A percentile compares a stretch with the other conserved stretches of the same genome.
Conservation (phyloP, 2,113 vertebrate genomes). For the Cranoglanis bouderius region DNA sequence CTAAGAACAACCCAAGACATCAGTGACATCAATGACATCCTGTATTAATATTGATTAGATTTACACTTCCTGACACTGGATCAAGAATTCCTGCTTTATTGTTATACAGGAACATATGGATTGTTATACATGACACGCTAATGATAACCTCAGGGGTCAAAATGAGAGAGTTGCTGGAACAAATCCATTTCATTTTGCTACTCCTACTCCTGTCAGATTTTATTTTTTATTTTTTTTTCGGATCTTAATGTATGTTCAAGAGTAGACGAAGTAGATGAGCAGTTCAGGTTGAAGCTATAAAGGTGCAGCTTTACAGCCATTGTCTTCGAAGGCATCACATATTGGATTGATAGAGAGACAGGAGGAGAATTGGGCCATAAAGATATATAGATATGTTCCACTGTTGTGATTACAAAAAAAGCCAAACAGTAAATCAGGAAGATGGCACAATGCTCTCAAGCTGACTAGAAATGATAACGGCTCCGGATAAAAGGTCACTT, state of each 20-base stretch:
- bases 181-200: not conserved
- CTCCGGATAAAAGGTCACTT: slow-evolving; percentile 54
- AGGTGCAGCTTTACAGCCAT: slow-evolving; percentile 28
- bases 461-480: slow-evolving; percentile 12
- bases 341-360: slow-evolving; percentile 42
- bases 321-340: not conserved
- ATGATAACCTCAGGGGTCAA: not conserved
- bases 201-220: no score
- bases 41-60: not conserved
- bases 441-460: not conserved
- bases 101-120: not conserved
- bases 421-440: not conserved
- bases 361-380: slow-evolving; percentile 33
- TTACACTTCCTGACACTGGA: not conserved
- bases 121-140: not conserved
- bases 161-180: not conserved
- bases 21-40: not conserved
- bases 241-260: not conserved
- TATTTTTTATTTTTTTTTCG: no score
- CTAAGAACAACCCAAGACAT: not conserved
- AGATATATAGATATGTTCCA: slow-evolving; percentile 22
- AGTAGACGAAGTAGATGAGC: not conserved
- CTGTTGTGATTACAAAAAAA: slow-evolving; percentile 38
- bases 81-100: not conserved
- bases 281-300: not conserved